A percentile compares a stretch with the other conserved stretches of the same genome.
phyloP scores from a whole-genome alignment of 1,140 invertebrate species.

The Camponotus vicinus region DNA sequence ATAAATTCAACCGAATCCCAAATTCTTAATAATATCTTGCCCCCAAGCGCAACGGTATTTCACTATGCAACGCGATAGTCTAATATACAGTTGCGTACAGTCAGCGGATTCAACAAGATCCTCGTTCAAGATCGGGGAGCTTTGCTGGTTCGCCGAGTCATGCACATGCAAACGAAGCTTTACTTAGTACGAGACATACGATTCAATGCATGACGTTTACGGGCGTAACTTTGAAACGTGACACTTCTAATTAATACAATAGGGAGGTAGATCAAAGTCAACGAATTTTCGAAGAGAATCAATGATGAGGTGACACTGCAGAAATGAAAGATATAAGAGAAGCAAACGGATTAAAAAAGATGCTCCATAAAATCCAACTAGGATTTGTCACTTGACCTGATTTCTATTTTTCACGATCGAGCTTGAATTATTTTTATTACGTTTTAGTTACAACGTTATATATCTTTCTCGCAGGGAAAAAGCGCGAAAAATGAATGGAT shows the following conservation, averaged over 20 bases:
- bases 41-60: not conserved
- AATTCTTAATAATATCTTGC: not conserved
- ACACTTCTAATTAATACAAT: slow-evolving; percentile 61
- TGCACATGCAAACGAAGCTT: slow-evolving; percentile 57
- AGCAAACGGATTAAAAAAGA: not conserved
- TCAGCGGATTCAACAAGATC: slow-evolving; percentile 49
- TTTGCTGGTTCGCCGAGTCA: slow-evolving; percentile 28
- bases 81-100: slow-evolving; percentile 21
- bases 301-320: not conserved
- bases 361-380: slow-evolving; percentile 67
- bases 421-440: slow-evolving; percentile 68
- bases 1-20: not conserved
- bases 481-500: slow-evolving; percentile 16
- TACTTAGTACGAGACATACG: not conserved
- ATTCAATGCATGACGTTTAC: not conserved
- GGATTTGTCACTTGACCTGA: slow-evolving; percentile 79
- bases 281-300: slow-evolving; percentile 8
- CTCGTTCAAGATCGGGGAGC: slow-evolving; percentile 45
- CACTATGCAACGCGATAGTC: not conserved
- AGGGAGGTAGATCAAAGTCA: slow-evolving; percentile 44
- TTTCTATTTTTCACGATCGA: slow-evolving; percentile 63
- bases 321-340: not conserved
- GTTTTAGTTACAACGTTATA: slow-evolving; percentile 70
- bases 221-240: slow-evolving; percentile 38
- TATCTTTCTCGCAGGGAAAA: slow-evolving; percentile 28